Evolutionary conservation across 2,113 vertebrate species (phyloP).

Genomic region (Phocoena sinus): DNA sequence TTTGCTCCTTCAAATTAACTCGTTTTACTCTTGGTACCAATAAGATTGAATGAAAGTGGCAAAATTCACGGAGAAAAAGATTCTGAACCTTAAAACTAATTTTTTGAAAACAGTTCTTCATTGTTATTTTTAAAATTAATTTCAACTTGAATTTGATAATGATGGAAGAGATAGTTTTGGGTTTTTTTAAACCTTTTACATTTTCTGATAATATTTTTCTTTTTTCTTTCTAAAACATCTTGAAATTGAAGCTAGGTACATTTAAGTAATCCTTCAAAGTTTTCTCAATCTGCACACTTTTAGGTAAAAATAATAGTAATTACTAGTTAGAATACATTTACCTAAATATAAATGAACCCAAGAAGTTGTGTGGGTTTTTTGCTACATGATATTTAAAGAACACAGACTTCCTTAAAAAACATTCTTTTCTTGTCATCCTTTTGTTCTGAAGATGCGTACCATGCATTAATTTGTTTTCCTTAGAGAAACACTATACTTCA

Average conservation of each 20-base stretch:
- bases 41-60: neutral
- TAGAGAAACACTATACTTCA: neutral
- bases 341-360: neutral
- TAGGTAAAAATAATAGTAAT: neutral
- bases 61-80: neutral
- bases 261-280: neutral
- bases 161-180: neutral
- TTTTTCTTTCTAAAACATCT: slow-evolving; percentile 34
- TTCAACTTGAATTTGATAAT: slow-evolving; percentile 37
- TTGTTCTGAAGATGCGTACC: neutral
- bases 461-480: neutral
- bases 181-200: neutral
- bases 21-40: neutral
- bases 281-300: neutral
- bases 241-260: neutral
- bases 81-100: slow-evolving; percentile 4
- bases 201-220: slow-evolving; percentile 6
- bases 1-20: neutral
- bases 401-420: neutral
- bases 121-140: neutral
- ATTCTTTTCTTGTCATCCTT: neutral
- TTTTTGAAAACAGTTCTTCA: neutral
- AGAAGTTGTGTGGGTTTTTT: neutral
- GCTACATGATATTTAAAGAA: neutral
- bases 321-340: neutral